Percentiles rank a stretch among this genome's conserved stretches.
Conservation (phyloP, 2,113 vertebrate species). For the Rhynchopsitta pachyrhyncha region DNA sequence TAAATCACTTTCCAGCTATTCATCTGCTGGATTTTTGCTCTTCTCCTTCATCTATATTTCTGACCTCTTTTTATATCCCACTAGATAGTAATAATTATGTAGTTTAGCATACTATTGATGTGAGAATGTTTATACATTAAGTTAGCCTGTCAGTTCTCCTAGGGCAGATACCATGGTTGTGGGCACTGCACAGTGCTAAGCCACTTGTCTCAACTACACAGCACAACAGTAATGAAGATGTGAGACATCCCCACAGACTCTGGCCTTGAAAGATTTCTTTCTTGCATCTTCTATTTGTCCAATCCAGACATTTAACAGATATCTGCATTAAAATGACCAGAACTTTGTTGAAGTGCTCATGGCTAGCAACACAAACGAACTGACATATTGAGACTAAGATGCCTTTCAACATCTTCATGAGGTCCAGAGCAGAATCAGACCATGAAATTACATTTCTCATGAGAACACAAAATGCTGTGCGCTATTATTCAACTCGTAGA, state of each 20-base stretch:
- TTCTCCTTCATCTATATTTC: not conserved
- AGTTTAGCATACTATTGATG: not conserved
- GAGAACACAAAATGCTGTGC: not conserved
- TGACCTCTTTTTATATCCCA: not conserved
- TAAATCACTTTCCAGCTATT: not conserved
- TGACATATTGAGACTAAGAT: not conserved
- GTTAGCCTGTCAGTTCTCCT: not conserved
- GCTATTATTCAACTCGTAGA: not conserved
- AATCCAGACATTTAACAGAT: not conserved
- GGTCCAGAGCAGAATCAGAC: not conserved
- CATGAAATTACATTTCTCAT: not conserved
- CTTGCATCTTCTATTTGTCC: not conserved
- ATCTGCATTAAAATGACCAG: not conserved
- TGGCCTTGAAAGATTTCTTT: not conserved
- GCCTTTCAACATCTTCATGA: not conserved
- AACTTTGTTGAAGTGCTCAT: not conserved
- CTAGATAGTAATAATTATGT: accelerated
- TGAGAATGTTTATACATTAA: not conserved
- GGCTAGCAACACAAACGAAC: not conserved
- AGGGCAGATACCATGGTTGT: not conserved
- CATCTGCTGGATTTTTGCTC: not conserved
- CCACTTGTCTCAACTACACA: not conserved
- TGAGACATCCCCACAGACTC: not conserved
- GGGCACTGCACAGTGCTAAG: accelerated
- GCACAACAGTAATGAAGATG: not conserved